Evolutionary conservation across 2,113 vertebrate species (phyloP), one percentile per base, ranked within the genome.

Genomic region (Sorex fumeus): DNA sequence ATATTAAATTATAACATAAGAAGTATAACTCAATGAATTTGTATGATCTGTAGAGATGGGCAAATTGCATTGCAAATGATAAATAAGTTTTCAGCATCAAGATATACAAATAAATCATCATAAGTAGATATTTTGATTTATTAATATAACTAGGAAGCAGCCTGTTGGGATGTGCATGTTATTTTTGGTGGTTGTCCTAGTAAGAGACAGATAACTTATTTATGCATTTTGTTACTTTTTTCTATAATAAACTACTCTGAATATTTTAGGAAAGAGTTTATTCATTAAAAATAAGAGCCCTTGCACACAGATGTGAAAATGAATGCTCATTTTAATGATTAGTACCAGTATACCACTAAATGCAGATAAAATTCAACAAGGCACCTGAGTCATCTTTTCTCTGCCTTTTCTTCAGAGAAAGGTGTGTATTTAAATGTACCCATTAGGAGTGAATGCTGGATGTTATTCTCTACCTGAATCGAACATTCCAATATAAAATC

Each of bases 61-160:
- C 70, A 93, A 96, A 96, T 95, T 97, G 84, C 92, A 96, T 80
- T 95, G 93, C 96, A 95, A 95, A 96, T 97, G 96, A 97, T 97
- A 97, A 98, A 97, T 96, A 91, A 95, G 93, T 96, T 95, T 94
- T 96, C 95, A 95, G 93, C 94, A 94, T 95, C 93, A 97, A 95
- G 75, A 94, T 97, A 94, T 94, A 97, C 90, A 98, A 97, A 98
- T 97, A 98, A 97, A 98, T 98, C 97, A 97, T 95, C 80, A 43
- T 93, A 92, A 94, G 80, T 84, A 82, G 87, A 93, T 88, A 50
- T 30, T 96, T 94, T 96, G 95, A 97, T 97, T 97, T 97, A 96
- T 94, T 91, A 80, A 87, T 96, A 66, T 95, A 94, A 95, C 78
- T 90, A 83, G 47, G 87, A 90, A 93, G 90, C 77, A 78, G 87